A percentile compares a stretch with the other conserved stretches of the same genome.
phyloP scores from a whole-genome alignment of 2,888 invertebrate genomes.

The Nemoura dubitans region DNA sequence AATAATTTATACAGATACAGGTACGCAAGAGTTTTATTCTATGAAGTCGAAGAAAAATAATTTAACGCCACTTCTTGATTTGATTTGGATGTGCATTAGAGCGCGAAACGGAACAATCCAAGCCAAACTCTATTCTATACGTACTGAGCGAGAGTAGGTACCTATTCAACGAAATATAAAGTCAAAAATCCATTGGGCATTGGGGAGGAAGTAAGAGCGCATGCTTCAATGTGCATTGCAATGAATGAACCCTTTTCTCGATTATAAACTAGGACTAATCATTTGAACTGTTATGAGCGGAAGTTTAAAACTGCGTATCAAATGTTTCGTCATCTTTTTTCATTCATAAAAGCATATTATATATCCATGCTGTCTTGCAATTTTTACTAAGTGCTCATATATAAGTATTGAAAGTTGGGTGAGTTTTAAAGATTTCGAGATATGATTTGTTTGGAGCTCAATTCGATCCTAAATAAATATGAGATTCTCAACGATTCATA shows the following conservation, averaged over 20 bases:
- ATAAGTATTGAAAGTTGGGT: too few species aligned
- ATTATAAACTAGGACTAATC: neutral
- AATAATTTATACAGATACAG: too few species aligned
- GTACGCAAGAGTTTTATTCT: neutral
- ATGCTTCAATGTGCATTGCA: neutral
- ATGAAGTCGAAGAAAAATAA: neutral
- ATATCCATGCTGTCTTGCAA: too few species aligned
- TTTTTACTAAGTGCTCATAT: too few species aligned
- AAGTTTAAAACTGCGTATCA: neutral
- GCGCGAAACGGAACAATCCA: neutral
- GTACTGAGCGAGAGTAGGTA: too few species aligned
- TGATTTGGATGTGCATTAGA: neutral
- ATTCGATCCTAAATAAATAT: too few species aligned
- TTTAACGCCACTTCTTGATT: neutral
- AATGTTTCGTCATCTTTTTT: neutral
- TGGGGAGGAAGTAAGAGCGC: neutral
- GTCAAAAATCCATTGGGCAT: neutral
- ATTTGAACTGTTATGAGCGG: neutral
- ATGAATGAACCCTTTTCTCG: neutral
- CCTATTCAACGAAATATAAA: too few species aligned
- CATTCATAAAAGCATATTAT: neutral
- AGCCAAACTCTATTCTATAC: too few species aligned
- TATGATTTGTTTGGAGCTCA: too few species aligned
- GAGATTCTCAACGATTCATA: too few species aligned
- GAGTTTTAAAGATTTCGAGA: too few species aligned